Conservation (phyloP, 2,113 vertebrate species). For the Chaetodon auriga region DNA sequence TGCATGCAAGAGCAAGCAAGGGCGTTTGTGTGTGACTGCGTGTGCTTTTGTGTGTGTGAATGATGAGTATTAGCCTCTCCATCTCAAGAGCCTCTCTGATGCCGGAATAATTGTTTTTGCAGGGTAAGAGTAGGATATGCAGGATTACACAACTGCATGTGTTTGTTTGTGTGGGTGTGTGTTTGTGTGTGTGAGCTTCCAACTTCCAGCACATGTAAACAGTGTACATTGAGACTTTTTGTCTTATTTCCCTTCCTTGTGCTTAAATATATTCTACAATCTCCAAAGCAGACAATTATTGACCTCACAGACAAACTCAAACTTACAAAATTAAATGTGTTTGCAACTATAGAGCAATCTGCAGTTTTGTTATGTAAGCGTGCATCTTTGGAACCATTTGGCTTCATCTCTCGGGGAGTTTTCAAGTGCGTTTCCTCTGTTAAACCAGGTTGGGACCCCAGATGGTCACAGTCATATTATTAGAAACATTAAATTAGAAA, state of each 20-base stretch:
- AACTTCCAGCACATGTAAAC: no score
- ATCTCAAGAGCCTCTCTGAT: slow-evolving; percentile 13
- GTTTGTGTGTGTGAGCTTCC: no score
- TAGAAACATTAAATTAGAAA: neutral
- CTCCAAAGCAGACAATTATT: neutral
- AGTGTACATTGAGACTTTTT: no score
- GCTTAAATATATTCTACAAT: neutral
- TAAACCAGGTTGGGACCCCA: neutral
- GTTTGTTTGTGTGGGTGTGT: neutral
- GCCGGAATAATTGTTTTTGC: slow-evolving; percentile 10
- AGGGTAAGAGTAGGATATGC: neutral
- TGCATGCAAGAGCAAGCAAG: neutral
- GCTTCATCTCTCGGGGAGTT: neutral
- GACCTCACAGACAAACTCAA: neutral
- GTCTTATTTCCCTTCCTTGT: neutral
- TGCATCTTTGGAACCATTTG: neutral
- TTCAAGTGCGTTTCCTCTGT: neutral
- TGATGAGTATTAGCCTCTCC: slow-evolving; percentile 12
- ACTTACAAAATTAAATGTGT: neutral
- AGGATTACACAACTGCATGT: neutral
- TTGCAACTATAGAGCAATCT: neutral
- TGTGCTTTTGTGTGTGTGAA: neutral
- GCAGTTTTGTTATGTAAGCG: neutral
- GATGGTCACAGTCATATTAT: neutral
- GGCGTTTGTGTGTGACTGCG: rapidly evolving